Evolutionary conservation across 1,140 invertebrate genomes (phyloP).

Genomic region (Lasaia peninsularis): DNA sequence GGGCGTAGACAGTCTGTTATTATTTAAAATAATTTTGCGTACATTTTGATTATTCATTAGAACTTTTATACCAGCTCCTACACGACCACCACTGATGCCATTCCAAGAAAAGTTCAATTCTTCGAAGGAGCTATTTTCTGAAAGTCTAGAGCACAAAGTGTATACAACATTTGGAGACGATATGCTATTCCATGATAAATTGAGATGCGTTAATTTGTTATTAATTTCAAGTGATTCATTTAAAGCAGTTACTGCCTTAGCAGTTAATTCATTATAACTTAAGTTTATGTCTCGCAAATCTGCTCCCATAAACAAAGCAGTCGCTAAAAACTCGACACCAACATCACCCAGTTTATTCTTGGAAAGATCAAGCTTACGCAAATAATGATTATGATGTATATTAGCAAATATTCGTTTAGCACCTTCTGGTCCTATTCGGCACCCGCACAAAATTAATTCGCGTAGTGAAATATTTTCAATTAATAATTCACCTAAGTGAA

Average conservation of each 20-base stretch:
- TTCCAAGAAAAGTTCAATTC: conserved; percentile 58
- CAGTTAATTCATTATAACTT: conserved; percentile 63
- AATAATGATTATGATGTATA: conserved; percentile 40
- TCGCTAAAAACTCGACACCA: conserved; percentile 47
- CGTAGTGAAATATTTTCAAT: conserved; percentile 52
- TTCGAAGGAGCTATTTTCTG: conserved; percentile 38
- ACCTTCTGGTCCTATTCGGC: conserved; percentile 62
- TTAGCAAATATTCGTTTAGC: conserved; percentile 44
- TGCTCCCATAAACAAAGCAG: conserved; percentile 46
- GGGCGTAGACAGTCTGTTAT: conserved; percentile 45
- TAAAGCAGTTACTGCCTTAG: conserved; percentile 45
- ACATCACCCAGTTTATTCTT: conserved; percentile 61
- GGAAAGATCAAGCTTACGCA: conserved; percentile 56
- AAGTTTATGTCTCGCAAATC: conserved; percentile 54
- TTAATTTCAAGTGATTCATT: conserved; percentile 59
- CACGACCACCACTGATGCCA: conserved; percentile 32
- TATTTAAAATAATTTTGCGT: conserved; percentile 42
- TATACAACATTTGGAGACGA: conserved; percentile 34
- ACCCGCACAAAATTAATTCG: conserved; percentile 65
- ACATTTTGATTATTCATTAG: conserved; percentile 38
- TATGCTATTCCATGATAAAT: conserved; percentile 73
- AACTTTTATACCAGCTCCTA: conserved; percentile 38
- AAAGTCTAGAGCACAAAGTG: conserved; percentile 33
- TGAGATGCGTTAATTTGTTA: conserved; percentile 58
- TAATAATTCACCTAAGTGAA: conserved; percentile 64